Base-by-base conservation (phyloP, 2,888 invertebrate genomes). In the Phortica magna region DNA sequence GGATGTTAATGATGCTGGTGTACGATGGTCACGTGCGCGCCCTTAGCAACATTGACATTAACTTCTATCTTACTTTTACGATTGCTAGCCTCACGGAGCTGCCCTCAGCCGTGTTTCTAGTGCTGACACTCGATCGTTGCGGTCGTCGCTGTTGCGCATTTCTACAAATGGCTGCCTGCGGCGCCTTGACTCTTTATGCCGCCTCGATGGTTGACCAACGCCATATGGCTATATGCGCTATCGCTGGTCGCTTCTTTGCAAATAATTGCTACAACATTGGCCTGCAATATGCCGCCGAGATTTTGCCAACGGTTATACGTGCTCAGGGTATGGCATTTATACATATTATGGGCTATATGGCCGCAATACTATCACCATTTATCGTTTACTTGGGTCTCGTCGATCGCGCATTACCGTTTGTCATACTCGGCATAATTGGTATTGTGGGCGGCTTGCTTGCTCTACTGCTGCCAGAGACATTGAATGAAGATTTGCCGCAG, bases 231-330 rank as follows among this genome's bases (percentile, higher is more conserved):
- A 93, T 95, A 0, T 92, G 96, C 39, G 97, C 97, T 0, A 96
- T 98, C 81, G 92, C 95, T 70, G 97, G 97, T 3, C 93, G 98
- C 39, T 97, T 97, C 82, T 95, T 96, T 81, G 95, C 97, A n/a
- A 97, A 97, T 90, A 96, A 97, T 73, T 96, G 97, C 0, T 97
- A 97, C 92, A 97, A 97, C 91, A 97, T 98, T 80, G 97, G 97
- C 0, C 93, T 98, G 0, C 97, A 97, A 84, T 98, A 97, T 91
- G 97, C 97, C 0, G 97, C 97, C 0, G 97, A 98, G 90, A 91
- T 98, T 7, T 91, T 97, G 10, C 98, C 98, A 0, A 98, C 98
- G 0, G 97, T 97, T 1, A 96, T 98, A 0, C 91, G 98, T 53
- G 97, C 97, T 0, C 97, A 97, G 89, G 97, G 97, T 0, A 95